Conservation (phyloP, 2,888 invertebrate species). For the Stegophylla sp. region DNA sequence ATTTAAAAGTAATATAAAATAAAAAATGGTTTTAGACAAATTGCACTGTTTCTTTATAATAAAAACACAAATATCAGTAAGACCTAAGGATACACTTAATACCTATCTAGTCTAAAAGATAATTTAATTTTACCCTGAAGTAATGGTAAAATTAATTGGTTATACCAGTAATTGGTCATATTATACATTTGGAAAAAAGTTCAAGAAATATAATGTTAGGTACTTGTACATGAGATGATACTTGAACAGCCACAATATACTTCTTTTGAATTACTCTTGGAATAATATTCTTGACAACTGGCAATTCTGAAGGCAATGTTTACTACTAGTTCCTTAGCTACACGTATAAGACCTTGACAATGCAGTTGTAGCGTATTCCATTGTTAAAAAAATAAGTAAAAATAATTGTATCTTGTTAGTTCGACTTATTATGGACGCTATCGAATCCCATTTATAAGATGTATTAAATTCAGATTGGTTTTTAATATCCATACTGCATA, state of each 20-base stretch:
- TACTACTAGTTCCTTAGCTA: not conserved
- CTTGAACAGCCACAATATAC: not conserved
- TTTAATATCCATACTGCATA: conserved; percentile 47
- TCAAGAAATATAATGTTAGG: too few relatives aligned
- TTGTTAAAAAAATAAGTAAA: conserved; percentile 43
- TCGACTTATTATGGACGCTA: conserved; percentile 38
- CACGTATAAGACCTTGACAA: not conserved
- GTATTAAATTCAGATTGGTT: conserved; percentile 51
- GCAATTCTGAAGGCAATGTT: not conserved
- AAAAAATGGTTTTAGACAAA: too few relatives aligned
- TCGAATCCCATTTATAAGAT: conserved; percentile 28
- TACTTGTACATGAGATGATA: too few relatives aligned
- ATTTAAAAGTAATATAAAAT: too few relatives aligned
- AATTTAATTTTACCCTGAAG: too few relatives aligned
- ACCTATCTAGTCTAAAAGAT: too few relatives aligned
- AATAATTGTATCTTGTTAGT: conserved; percentile 52
- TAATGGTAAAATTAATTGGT: too few relatives aligned
- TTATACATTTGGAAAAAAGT: too few relatives aligned
- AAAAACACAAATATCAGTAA: too few relatives aligned
- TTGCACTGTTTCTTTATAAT: too few relatives aligned
- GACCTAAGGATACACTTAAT: too few relatives aligned
- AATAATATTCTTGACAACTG: not conserved
- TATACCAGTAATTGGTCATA: too few relatives aligned
- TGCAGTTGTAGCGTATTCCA: not conserved
- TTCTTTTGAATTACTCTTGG: not conserved